These are phyloP conservation scores for Trididemnum miniatum DNA, from an alignment of 23 tunicate species.

Conservation along the genomic window DNA sequence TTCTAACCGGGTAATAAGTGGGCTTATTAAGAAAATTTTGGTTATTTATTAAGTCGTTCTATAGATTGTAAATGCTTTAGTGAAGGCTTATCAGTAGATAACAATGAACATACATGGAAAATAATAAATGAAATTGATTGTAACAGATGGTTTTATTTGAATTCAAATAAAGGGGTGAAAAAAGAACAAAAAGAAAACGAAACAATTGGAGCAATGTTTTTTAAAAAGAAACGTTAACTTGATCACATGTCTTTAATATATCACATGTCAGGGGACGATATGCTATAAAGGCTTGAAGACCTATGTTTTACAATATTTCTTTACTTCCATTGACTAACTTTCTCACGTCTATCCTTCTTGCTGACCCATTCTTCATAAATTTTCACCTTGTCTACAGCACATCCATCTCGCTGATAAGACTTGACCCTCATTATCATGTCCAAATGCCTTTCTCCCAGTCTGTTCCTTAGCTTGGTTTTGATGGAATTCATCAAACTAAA, in stretches of 20 bases:
- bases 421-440: constrained; percentile 24
- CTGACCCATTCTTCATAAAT: constrained; percentile 24
- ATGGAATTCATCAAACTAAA: constrained; percentile 16
- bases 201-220: constrained; percentile 10
- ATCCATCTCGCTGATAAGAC: constrained; percentile 19
- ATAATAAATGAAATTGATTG: constrained; percentile 18
- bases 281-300: constrained; percentile 13
- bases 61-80: too few relatives aligned
- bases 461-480: constrained; percentile 22
- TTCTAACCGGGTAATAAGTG: too few relatives aligned
- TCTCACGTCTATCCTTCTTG: constrained; percentile 18
- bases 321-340: constrained; percentile 5
- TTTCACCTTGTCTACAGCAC: constrained; percentile 15
- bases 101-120: too few relatives aligned
- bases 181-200: constrained; percentile 16
- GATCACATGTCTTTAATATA: constrained; percentile 14
- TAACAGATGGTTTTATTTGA: constrained; percentile 16
- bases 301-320: constrained; percentile 19
- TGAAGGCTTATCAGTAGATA: too few relatives aligned
- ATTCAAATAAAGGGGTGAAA: constrained; percentile 17
- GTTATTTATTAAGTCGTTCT: too few relatives aligned
- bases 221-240: constrained; percentile 14
- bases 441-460: constrained; percentile 15
- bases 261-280: constrained; percentile 23
- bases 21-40: too few relatives aligned